A percentile compares a stretch with the other conserved stretches of the same genome.
These are phyloP conservation scores for Limenitis camilla DNA, from an alignment of 2,888 invertebrate genomes.

Conservation along the genomic window DNA sequence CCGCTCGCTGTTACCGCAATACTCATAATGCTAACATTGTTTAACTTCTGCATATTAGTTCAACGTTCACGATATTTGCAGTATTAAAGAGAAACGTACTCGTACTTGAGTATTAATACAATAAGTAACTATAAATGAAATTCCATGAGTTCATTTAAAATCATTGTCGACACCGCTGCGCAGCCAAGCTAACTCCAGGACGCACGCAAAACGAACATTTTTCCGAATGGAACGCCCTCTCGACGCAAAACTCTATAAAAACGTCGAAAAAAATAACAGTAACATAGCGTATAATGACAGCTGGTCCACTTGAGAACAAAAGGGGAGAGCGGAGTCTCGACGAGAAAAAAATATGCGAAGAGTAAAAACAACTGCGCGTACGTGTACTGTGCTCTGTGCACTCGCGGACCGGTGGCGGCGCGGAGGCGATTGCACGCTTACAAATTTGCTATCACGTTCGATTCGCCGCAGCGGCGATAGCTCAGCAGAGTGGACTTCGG, in stretches of 20 bases:
- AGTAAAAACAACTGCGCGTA: conserved; percentile 67
- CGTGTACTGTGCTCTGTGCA: conserved; percentile 29
- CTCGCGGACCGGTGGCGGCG: conserved; percentile 47
- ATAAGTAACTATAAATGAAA: conserved; percentile 42
- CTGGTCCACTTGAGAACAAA: conserved; percentile 76
- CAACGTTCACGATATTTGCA: conserved; percentile 23
- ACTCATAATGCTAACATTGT: conserved; percentile 9
- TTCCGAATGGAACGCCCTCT: conserved; percentile 71
- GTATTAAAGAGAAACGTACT: conserved; percentile 41
- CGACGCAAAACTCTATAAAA: conserved; percentile 72
- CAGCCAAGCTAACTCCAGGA: conserved; percentile 66
- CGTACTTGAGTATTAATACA: conserved; percentile 41
- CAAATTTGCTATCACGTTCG: conserved; percentile 72
- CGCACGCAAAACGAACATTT: conserved; percentile 75
- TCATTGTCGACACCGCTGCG: conserved; percentile 59
- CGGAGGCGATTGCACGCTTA: conserved; percentile 57
- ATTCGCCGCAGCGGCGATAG: conserved; percentile 35
- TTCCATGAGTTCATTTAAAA: conserved; percentile 64
- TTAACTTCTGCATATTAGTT: conserved; percentile 16
- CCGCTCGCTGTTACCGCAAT: conserved; percentile 18
- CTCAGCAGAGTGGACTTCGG: conserved; percentile 39
- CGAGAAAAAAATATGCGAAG: conserved; percentile 72
- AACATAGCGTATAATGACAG: conserved; percentile 76
- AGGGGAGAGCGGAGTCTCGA: conserved; percentile 70
- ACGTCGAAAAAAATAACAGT: conserved; percentile 73